A percentile compares a stretch with the other conserved stretches of the same genome.
These are phyloP conservation scores for Buathra laborator DNA, from an alignment of 2,888 invertebrate genomes.

Conservation along the genomic window DNA sequence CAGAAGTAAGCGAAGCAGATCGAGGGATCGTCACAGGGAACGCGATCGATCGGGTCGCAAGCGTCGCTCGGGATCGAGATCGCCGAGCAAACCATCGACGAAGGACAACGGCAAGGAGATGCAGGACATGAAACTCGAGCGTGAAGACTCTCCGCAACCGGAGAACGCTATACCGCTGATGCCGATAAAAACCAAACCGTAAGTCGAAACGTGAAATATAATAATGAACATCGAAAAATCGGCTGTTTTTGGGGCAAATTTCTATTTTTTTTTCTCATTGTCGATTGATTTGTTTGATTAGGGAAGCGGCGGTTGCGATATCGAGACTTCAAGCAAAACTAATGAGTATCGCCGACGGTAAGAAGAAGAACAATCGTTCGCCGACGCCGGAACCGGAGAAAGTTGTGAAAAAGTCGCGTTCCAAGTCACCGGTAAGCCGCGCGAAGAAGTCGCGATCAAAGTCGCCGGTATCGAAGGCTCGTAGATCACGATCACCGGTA, in stretches of 20 bases:
- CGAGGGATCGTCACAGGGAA: slow-evolving; percentile 84
- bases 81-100: slow-evolving; percentile 80
- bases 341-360: slow-evolving; percentile 88
- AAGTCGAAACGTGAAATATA: slow-evolving; percentile 67
- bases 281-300: slow-evolving; percentile 66
- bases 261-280: slow-evolving; percentile 1
- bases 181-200: slow-evolving; percentile 84
- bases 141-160: slow-evolving; percentile 82
- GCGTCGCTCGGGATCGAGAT: slow-evolving; percentile 81
- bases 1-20: slow-evolving; percentile 84
- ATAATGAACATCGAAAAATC: neutral
- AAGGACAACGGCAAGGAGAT: slow-evolving; percentile 81
- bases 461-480: slow-evolving; percentile 75
- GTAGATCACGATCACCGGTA: slow-evolving; percentile 78
- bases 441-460: slow-evolving; percentile 82
- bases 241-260: neutral
- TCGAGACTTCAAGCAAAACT: slow-evolving; percentile 88
- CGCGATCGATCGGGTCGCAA: slow-evolving; percentile 83
- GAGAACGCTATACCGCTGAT: slow-evolving; percentile 83
- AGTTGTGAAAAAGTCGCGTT: slow-evolving; percentile 74
- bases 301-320: slow-evolving; percentile 86
- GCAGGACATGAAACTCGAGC: slow-evolving; percentile 79
- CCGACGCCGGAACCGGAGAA: slow-evolving; percentile 80
- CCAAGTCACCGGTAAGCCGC: slow-evolving; percentile 80
- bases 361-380: slow-evolving; percentile 83